Percentiles rank a stretch among this genome's conserved stretches.
Evolutionary conservation across 2,888 invertebrate species (phyloP).

Genomic region (Latheticus oryzae): DNA sequence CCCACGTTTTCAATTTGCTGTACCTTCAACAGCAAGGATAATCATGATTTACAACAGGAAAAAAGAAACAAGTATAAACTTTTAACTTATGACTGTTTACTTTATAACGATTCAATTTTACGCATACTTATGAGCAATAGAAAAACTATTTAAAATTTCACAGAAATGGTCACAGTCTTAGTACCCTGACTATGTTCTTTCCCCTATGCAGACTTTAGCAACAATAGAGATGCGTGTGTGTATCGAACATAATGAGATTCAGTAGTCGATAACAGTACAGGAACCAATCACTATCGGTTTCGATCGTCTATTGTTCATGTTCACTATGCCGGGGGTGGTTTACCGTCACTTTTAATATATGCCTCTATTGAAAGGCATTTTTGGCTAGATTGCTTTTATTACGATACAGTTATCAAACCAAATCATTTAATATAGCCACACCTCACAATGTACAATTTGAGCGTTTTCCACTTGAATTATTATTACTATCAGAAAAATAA

Average conservation of each 20-base stretch:
- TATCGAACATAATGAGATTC: slow-evolving; percentile 60
- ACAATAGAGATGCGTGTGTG: slow-evolving; percentile 62
- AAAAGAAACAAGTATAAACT: too few species aligned
- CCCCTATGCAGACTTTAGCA: slow-evolving; percentile 52
- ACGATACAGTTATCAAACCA: slow-evolving; percentile 32
- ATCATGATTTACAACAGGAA: slow-evolving; percentile 14
- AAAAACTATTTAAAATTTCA: slow-evolving; percentile 56
- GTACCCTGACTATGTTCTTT: slow-evolving; percentile 35
- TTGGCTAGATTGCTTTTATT: slow-evolving; percentile 33
- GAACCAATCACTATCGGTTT: slow-evolving; percentile 61
- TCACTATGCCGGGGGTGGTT: slow-evolving; percentile 48
- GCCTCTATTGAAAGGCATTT: slow-evolving; percentile 33
- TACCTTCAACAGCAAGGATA: slow-evolving; percentile 1
- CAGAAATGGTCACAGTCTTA: slow-evolving; percentile 54
- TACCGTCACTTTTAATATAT: slow-evolving; percentile 43
- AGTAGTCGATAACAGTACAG: slow-evolving; percentile 58
- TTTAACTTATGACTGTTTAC: too few species aligned
- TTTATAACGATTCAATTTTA: slow-evolving; percentile 48
- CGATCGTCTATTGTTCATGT: slow-evolving; percentile 57
- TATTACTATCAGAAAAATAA: too few species aligned
- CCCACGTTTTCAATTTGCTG: slow-evolving; percentile 13
- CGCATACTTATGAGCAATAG: slow-evolving; percentile 53
- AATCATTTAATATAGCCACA: slow-evolving; percentile 19
- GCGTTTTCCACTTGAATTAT: slow-evolving; percentile 14
- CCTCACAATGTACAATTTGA: slow-evolving; percentile 1